A percentile compares a stretch with the other conserved stretches of the same genome.
phyloP scores from a whole-genome alignment of 2,888 invertebrate genomes.

The Lepidochitona cinerea region DNA sequence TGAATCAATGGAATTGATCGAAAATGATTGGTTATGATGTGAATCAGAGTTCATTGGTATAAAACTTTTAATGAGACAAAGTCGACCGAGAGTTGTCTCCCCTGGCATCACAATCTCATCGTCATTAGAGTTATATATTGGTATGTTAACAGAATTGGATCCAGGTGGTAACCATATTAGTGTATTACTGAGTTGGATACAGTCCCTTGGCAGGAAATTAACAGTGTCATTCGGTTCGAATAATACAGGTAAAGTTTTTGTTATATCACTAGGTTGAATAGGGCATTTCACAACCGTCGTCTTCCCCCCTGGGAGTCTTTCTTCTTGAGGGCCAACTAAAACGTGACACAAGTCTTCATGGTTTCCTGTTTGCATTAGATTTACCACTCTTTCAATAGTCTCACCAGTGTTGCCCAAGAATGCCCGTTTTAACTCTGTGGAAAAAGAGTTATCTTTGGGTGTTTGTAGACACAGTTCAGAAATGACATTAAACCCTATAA shows the following conservation, averaged over 20 bases:
- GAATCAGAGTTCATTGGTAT: not conserved
- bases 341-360: too few species aligned
- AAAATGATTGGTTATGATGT: not conserved
- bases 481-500: constrained; percentile 4
- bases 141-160: not conserved
- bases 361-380: too few species aligned
- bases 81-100: not conserved
- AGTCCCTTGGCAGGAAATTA: not conserved
- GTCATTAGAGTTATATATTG: not conserved
- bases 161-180: not conserved
- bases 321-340: too few species aligned
- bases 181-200: not conserved
- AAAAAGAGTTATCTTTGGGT: not conserved
- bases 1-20: not conserved
- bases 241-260: not conserved
- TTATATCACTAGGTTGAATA: too few species aligned
- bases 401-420: not conserved
- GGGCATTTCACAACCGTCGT: not conserved
- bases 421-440: not conserved
- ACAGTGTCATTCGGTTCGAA: not conserved
- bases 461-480: too few species aligned
- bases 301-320: too few species aligned
- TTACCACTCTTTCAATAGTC: too few species aligned
- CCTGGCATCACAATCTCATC: not conserved
- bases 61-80: not conserved